Conservation (phyloP, 2,888 invertebrate genomes). For the Stenoptilia bipunctidactyla region DNA sequence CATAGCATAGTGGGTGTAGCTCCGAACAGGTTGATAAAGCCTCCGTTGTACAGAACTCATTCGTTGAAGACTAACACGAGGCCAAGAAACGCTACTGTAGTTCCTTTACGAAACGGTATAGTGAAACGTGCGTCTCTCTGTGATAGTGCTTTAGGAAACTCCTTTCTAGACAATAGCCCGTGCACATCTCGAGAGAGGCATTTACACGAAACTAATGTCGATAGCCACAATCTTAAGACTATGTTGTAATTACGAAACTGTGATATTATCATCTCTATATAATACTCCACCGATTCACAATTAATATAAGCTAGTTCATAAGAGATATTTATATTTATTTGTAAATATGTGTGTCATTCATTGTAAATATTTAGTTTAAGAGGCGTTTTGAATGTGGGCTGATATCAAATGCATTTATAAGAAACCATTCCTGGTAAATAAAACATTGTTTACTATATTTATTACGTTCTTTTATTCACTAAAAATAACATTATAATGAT, state of each 20-base stretch:
- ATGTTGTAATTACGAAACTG: constrained; percentile 52
- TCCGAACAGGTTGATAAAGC: constrained; percentile 42
- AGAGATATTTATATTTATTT: constrained; percentile 48
- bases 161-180: constrained; percentile 19
- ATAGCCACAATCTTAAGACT: constrained; percentile 51
- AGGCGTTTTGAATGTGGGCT: constrained; percentile 21
- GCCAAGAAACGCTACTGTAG: constrained; percentile 55
- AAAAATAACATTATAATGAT: no score
- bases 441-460: no score
- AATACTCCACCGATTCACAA: constrained; percentile 48
- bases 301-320: constrained; percentile 31
- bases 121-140: constrained; percentile 48
- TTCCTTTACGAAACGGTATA: constrained; percentile 46
- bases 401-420: constrained; percentile 42
- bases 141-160: constrained; percentile 25
- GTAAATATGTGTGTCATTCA: constrained; percentile 40
- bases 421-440: constrained; percentile 22
- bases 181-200: constrained; percentile 21
- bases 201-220: constrained; percentile 25
- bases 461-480: constrained; percentile 4
- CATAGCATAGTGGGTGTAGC: constrained; percentile 58
- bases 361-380: constrained; percentile 52
- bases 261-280: constrained; percentile 38
- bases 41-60: constrained; percentile 40
- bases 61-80: constrained; percentile 38